These are phyloP conservation scores for Lacerta viridis DNA, from an alignment of 2,797 vertebrate genomes.

Conservation along the genomic window DNA sequence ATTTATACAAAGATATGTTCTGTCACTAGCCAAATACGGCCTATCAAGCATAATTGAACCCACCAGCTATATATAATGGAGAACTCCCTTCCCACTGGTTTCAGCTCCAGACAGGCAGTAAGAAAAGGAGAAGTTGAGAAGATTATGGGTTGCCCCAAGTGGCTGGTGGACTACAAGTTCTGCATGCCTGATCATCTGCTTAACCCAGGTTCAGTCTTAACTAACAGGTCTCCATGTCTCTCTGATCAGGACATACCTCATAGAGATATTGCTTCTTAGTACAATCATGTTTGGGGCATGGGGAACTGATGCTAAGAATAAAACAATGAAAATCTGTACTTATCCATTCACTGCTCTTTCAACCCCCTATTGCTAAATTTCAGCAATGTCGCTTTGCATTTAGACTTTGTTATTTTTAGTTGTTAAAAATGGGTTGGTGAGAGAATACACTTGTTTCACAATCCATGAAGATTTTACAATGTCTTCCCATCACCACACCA, in stretches of 20 bases:
- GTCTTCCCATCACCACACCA: background rate
- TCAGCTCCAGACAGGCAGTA: background rate
- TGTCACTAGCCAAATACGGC: background rate
- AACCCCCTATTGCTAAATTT: conserved; percentile 33
- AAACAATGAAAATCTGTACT: conserved; percentile 42
- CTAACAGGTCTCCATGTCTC: background rate
- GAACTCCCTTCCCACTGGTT: background rate
- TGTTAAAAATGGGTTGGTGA: background rate
- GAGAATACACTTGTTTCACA: conserved; percentile 1
- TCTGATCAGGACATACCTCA: no score
- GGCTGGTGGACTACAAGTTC: background rate
- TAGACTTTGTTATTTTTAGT: conserved; percentile 31
- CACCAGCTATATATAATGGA: background rate
- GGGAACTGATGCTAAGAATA: conserved; percentile 23
- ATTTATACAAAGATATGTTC: background rate
- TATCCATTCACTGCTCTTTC: conserved; percentile 32
- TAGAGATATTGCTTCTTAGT: background rate
- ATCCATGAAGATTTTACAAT: background rate
- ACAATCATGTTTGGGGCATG: background rate
- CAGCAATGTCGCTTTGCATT: conserved; percentile 27
- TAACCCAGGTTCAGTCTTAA: background rate
- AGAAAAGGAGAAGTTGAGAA: background rate
- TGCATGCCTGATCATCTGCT: background rate
- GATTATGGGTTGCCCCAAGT: background rate
- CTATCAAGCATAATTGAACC: background rate